Evolutionary conservation across 1,140 invertebrate genomes (phyloP), one percentile per base, ranked within the genome.

Genomic region (Platyscapa corneri): DNA sequence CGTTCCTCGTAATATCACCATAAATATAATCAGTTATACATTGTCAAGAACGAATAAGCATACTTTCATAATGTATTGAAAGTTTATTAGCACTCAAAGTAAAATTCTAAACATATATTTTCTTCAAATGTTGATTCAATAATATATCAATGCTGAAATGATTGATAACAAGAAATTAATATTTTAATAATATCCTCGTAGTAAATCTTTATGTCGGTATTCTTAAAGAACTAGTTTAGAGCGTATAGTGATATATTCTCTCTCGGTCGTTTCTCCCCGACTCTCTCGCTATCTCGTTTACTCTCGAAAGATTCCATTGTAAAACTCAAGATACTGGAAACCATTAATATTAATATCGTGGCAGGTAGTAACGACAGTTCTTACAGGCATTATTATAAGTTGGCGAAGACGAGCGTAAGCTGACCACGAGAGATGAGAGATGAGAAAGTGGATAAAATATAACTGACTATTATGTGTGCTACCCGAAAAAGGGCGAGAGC

Each of bases 341-440:
- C 46, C 74, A 85, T 85, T 79, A 79, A 85, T 85, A 85, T 85
- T 72, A 72, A 79, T 85, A 84, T 46, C 39, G 82, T n/a, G 67
- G 27, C 30, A 83, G 82, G 75, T 75, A 49, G 74, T 84, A 79
- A 72, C 64, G 65, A 64, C 64, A 70, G 46, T 37, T 72, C 42
- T 64, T 78, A 76, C 34, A 23, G 42, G 64, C 79, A 85, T 85
- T 60, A 72, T 85, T 85, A 46, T 53, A 83, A 56, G 30, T 34
- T 46, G 34, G 27, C 56, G 0, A 7, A 5, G 7, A 70, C 72
- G 14, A 74, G 27, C 23, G 30, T 39, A 34, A 20, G 42, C 49
- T 72, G 42, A 20, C 49, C 34, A 75, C 32, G 65, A 82, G 34
- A 86, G 32, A 82, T 23, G 64, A 86, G 70, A 65, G 80, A 82